Conservation (phyloP, 1,140 invertebrate genomes). For the Bombus soroeensis region DNA sequence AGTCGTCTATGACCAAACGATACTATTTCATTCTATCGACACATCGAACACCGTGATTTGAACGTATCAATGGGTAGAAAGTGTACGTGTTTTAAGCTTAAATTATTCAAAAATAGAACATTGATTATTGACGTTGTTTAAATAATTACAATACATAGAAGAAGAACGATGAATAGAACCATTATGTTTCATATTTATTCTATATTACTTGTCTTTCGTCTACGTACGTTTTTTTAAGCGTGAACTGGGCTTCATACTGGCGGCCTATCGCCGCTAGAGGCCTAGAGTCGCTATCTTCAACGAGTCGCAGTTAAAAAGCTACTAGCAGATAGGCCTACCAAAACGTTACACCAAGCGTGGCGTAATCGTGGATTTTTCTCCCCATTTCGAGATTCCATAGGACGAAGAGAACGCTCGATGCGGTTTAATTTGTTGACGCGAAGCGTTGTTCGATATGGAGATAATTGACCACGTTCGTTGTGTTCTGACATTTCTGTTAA, state of each 20-base stretch:
- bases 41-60: too few species aligned
- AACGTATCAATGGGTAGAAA: too few species aligned
- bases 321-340: background rate
- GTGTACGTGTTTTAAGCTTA: too few species aligned
- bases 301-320: slow-evolving; percentile 7
- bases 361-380: slow-evolving; percentile 11
- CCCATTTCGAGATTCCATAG: background rate
- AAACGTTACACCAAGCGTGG: slow-evolving; percentile 12
- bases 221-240: background rate
- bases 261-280: too few species aligned
- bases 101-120: too few species aligned
- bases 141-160: too few species aligned
- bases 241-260: slow-evolving; percentile 5
- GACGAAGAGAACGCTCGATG: background rate
- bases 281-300: background rate
- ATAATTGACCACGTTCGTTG: slow-evolving; percentile 16
- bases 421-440: slow-evolving; percentile 11
- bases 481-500: slow-evolving; percentile 29
- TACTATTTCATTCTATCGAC: too few species aligned
- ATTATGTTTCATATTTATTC: background rate
- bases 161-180: too few species aligned
- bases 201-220: background rate
- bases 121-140: too few species aligned
- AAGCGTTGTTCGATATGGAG: background rate
- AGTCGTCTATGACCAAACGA: too few species aligned